These are phyloP conservation scores for Miichthys miiuy DNA, from an alignment of 2,797 vertebrate genomes.

Conservation along the genomic window DNA sequence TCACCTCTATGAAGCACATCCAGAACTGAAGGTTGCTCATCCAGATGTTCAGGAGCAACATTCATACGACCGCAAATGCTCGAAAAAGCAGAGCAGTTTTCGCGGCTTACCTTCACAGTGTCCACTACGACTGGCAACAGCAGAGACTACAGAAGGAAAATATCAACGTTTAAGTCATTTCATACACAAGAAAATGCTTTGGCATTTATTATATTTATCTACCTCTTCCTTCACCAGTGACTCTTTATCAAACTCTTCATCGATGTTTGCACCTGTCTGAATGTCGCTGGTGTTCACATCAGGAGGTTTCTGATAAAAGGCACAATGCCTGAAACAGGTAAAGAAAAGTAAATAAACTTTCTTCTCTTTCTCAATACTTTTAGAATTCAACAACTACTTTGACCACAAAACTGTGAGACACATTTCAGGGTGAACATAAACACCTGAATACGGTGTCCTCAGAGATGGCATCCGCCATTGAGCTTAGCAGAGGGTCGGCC, in stretches of 20 bases:
- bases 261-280: no score
- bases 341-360: no score
- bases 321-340: no score
- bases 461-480: slow-evolving; percentile 70
- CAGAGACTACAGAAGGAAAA: slow-evolving; percentile 80
- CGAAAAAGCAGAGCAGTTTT: slow-evolving; percentile 55
- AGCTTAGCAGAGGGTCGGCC: slow-evolving; percentile 86
- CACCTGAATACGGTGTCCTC: slow-evolving; percentile 87
- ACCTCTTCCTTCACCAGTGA: slow-evolving; percentile 84
- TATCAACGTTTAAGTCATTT: slow-evolving; percentile 6
- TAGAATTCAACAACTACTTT: background rate
- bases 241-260: slow-evolving; percentile 86
- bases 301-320: no score
- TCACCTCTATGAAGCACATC: slow-evolving; percentile 82
- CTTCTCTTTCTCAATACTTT: no score
- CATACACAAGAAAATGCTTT: background rate
- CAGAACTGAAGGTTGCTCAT: slow-evolving; percentile 66
- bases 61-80: slow-evolving; percentile 71
- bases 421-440: background rate
- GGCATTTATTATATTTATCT: slow-evolving; percentile 12
- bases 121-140: slow-evolving; percentile 81
- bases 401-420: background rate
- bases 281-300: no score
- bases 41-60: slow-evolving; percentile 77
- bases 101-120: slow-evolving; percentile 43